Evolutionary conservation across 2,888 invertebrate species (phyloP).

Genomic region (Incurvaria masculella): DNA sequence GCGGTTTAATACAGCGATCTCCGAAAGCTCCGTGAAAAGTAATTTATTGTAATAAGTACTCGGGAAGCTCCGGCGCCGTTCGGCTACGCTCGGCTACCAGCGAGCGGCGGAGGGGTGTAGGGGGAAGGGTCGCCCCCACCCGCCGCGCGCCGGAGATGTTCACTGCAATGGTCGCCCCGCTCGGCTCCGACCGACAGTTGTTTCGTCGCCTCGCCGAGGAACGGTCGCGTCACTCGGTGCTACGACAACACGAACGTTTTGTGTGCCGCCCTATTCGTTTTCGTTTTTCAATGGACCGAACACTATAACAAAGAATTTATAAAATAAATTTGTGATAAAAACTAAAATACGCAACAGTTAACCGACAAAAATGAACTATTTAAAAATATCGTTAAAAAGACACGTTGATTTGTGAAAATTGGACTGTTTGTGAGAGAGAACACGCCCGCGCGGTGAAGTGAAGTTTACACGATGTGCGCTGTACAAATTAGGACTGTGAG

Average conservation of each 20-base stretch:
- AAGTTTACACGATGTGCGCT: neutral
- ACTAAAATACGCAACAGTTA: neutral
- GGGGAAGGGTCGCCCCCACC: neutral
- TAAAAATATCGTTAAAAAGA: neutral
- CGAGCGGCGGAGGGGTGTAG: neutral
- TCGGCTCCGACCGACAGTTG: slow-evolving; percentile 32
- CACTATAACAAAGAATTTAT: no score
- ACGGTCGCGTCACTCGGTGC: slow-evolving; percentile 50
- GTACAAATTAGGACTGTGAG: neutral
- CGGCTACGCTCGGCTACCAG: slow-evolving; percentile 42
- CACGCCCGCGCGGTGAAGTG: neutral
- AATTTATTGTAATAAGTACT: slow-evolving; percentile 54
- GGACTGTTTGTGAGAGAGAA: neutral
- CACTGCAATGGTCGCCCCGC: no score
- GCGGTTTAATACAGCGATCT: slow-evolving; percentile 36
- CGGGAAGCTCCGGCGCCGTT: slow-evolving; percentile 52
- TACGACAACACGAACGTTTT: slow-evolving; percentile 38
- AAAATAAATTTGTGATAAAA: neutral
- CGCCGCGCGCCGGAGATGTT: neutral
- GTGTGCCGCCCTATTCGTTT: slow-evolving; percentile 30
- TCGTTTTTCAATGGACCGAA: slow-evolving; percentile 15
- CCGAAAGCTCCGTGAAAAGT: slow-evolving; percentile 48
- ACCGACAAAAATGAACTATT: neutral
- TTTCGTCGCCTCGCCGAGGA: slow-evolving; percentile 45
- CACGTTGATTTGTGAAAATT: neutral